Conservation (phyloP, 1,140 invertebrate genomes). For the Eupeodes corollae region DNA sequence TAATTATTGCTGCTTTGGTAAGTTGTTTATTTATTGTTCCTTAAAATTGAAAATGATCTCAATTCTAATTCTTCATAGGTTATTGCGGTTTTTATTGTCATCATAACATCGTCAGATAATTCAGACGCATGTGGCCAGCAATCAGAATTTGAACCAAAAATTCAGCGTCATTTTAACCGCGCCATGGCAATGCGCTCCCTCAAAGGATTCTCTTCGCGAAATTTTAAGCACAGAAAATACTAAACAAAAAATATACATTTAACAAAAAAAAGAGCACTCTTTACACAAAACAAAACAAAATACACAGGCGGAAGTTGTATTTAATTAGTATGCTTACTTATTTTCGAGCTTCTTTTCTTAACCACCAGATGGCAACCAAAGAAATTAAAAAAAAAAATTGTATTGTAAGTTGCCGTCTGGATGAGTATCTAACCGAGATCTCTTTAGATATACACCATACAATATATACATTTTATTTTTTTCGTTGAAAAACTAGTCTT, state of each 20-base stretch:
- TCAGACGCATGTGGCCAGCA: constrained; percentile 29
- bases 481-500: no score
- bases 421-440: no score
- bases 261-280: no score
- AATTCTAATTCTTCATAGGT: constrained; percentile 47
- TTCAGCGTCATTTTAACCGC: constrained; percentile 67
- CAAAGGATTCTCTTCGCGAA: constrained; percentile 42
- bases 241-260: neutral
- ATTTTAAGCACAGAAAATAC: constrained; percentile 18
- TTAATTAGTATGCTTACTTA: no score
- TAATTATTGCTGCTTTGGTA: constrained; percentile 77
- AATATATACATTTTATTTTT: no score
- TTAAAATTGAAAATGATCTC: neutral
- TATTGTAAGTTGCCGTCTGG: no score
- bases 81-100: constrained; percentile 66
- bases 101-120: constrained; percentile 59
- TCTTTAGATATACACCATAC: no score
- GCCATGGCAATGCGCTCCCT: constrained; percentile 77
- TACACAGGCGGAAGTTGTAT: no score
- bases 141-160: constrained; percentile 50
- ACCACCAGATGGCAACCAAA: no score
- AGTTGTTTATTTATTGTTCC: constrained; percentile 15
- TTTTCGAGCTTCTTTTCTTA: no score
- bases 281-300: no score
- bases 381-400: no score